A percentile compares a stretch with the other conserved stretches of the same genome.
phyloP scores from a whole-genome alignment of 2,113 vertebrate species.

The Platanista minor region DNA sequence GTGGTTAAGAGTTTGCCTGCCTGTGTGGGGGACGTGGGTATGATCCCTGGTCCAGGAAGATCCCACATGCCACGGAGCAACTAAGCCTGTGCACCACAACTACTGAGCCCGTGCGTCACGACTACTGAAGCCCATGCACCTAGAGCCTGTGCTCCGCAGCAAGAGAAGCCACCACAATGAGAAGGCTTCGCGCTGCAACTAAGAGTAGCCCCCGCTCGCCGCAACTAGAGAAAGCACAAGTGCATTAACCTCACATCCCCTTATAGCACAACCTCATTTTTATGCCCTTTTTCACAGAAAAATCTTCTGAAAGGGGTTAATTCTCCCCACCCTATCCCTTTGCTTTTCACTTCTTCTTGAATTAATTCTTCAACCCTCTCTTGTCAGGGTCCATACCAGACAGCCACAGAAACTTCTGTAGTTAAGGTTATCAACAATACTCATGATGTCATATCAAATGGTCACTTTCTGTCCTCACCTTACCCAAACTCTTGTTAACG shows the following conservation, averaged over 20 bases:
- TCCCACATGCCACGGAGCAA: too few species aligned
- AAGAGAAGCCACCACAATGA: too few species aligned
- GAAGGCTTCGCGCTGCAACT: too few species aligned
- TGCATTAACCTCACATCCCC: neutral
- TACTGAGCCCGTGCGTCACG: too few species aligned
- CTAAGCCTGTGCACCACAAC: too few species aligned
- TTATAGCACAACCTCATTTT: neutral
- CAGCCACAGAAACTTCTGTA: neutral
- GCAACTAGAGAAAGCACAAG: too few species aligned
- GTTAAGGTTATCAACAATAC: neutral
- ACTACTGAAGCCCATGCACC: too few species aligned
- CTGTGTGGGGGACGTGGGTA: too few species aligned
- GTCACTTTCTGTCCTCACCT: neutral
- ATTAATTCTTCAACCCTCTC: neutral
- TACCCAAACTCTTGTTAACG: neutral
- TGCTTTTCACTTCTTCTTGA: neutral
- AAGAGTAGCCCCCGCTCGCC: too few species aligned
- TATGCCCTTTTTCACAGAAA: neutral
- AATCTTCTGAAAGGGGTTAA: neutral
- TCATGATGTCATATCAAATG: neutral
- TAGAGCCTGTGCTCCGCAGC: too few species aligned
- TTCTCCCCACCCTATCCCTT: neutral
- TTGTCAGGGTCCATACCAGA: neutral
- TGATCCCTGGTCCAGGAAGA: too few species aligned
- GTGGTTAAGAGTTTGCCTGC: too few species aligned